Conservation (phyloP, 2,888 invertebrate species). For the Chalcosyrphus nemorum region DNA sequence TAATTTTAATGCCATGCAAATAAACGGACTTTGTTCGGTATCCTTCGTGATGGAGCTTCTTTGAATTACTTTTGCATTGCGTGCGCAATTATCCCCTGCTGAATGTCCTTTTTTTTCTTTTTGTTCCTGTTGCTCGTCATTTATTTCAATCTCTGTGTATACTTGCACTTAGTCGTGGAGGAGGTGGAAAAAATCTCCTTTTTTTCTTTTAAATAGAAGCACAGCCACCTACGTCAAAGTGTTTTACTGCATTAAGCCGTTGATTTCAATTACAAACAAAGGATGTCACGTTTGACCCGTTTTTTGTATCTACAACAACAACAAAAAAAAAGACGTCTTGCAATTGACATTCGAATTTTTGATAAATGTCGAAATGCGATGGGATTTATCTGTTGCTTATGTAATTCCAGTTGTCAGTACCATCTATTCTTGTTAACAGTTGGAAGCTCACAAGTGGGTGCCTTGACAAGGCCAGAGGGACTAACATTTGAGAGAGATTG, state of each 20-base stretch:
- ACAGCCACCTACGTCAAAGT: no score
- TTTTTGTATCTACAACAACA: background rate
- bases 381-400: background rate
- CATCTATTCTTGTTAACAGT: background rate
- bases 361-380: background rate
- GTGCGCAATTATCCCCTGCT: background rate
- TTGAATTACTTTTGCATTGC: slow-evolving; percentile 9
- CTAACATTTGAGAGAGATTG: no score
- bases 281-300: slow-evolving; percentile 13
- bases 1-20: background rate
- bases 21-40: background rate
- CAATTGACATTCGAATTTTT: slow-evolving; percentile 6
- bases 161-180: background rate
- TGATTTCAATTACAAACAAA: slow-evolving; percentile 18
- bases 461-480: background rate
- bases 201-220: no score
- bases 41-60: background rate
- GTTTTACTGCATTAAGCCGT: background rate
- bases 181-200: no score
- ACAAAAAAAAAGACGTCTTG: background rate
- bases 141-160: background rate
- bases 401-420: background rate
- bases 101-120: background rate
- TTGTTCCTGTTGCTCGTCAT: background rate
- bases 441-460: background rate